These are phyloP conservation scores for Stylophora pistillata DNA, from an alignment of 64 coral and sea anemone genomes.

Conservation along the genomic window DNA sequence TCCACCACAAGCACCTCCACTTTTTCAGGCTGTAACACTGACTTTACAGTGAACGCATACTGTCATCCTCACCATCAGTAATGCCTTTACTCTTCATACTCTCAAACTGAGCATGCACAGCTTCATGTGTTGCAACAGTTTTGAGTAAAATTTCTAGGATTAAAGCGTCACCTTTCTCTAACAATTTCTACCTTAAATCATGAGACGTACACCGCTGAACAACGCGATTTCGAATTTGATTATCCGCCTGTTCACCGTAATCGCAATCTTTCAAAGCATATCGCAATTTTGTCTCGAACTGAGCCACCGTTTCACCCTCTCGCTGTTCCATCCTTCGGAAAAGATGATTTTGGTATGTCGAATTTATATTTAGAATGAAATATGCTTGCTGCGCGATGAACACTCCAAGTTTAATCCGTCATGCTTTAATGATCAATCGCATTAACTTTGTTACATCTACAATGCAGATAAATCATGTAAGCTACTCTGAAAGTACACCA, in stretches of 20 bases:
- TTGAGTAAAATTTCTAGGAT: not conserved
- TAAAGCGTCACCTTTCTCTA: slow-evolving; percentile 1
- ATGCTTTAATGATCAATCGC: no score
- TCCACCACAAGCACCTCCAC: not conserved
- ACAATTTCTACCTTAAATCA: not conserved
- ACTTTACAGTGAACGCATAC: slow-evolving; percentile 4
- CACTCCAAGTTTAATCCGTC: no score
- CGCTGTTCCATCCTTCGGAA: no score
- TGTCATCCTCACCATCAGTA: not conserved
- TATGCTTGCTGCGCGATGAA: no score
- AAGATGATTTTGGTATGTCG: no score
- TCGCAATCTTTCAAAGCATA: no score
- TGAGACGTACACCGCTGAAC: not conserved
- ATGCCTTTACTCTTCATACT: not conserved
- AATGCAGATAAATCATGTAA: no score
- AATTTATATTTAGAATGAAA: no score
- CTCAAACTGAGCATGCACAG: not conserved
- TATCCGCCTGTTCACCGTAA: not conserved
- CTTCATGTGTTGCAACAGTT: not conserved
- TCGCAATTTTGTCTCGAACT: no score
- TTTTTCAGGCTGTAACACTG: not conserved
- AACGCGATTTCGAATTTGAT: not conserved
- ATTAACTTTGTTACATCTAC: no score
- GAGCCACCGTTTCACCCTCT: no score
- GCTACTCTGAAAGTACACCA: no score